Percentiles rank a stretch among this genome's conserved stretches.
Evolutionary conservation across 2,113 vertebrate genomes (phyloP).

Genomic region (Laterallus jamaicensis): DNA sequence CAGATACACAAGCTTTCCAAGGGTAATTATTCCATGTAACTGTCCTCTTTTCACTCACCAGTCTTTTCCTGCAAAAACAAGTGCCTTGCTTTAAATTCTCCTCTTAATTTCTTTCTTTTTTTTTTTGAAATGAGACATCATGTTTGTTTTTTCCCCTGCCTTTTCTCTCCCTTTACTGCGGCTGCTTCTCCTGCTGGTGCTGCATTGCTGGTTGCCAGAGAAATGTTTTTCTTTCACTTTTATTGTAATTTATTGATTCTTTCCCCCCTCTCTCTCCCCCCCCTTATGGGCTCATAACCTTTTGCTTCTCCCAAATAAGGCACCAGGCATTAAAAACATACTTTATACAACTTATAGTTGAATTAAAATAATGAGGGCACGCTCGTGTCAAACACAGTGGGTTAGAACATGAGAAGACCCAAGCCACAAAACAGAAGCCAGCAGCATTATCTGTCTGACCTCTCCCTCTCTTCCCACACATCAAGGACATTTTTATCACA

Average conservation of each 20-base stretch:
- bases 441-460: background rate
- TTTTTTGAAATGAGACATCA: slow-evolving; percentile 2
- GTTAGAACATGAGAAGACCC: background rate
- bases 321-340: background rate
- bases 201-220: slow-evolving; percentile 44
- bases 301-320: background rate
- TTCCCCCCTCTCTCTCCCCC: too few relatives aligned
- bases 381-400: background rate
- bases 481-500: background rate
- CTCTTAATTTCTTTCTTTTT: too few relatives aligned
- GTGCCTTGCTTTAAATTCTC: background rate
- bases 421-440: background rate
- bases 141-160: slow-evolving; percentile 6
- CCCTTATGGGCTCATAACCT: background rate
- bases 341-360: background rate
- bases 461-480: background rate
- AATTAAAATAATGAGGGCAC: background rate
- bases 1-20: background rate
- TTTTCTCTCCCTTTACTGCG: background rate
- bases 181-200: slow-evolving; percentile 63
- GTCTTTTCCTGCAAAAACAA: background rate
- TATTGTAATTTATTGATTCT: slow-evolving; percentile 16
- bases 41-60: background rate
- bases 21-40: background rate
- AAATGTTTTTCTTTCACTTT: slow-evolving; percentile 59